Percentiles rank a stretch among this genome's conserved stretches.
phyloP scores from a whole-genome alignment of 2,797 vertebrate genomes.

The Harpagifer antarcticus region DNA sequence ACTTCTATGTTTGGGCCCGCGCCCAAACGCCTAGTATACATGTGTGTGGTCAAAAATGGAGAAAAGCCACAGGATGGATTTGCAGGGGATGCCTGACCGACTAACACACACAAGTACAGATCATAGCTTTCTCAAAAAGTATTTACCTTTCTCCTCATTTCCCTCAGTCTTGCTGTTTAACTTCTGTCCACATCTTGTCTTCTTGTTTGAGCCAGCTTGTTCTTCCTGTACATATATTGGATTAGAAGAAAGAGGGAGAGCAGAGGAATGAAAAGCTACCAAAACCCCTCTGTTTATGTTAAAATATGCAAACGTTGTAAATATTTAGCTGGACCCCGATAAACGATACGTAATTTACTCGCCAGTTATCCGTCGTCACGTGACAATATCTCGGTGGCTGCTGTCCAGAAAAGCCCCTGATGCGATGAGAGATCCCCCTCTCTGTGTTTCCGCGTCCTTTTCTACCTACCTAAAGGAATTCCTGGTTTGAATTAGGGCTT shows the following conservation, averaged over 20 bases:
- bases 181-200: constrained; percentile 13
- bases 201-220: constrained; percentile 30
- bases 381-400: constrained; percentile 74
- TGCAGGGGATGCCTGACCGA: constrained; percentile 45
- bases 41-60: constrained; percentile 56
- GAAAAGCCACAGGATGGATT: constrained; percentile 66
- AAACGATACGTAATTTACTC: constrained; percentile 71
- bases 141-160: constrained; percentile 7
- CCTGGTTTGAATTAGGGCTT: constrained; percentile 78
- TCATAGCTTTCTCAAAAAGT: constrained; percentile 4
- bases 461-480: constrained; percentile 71
- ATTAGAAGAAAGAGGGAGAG: constrained; percentile 39
- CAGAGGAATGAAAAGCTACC: constrained; percentile 54
- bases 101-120: constrained; percentile 42
- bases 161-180: neutral
- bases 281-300: constrained; percentile 64
- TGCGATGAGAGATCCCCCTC: constrained; percentile 71
- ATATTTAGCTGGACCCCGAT: constrained; percentile 65
- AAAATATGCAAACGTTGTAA: constrained; percentile 74
- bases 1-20: constrained; percentile 69
- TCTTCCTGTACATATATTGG: constrained; percentile 39
- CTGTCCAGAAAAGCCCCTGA: constrained; percentile 61
- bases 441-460: constrained; percentile 64
- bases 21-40: constrained; percentile 38
- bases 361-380: constrained; percentile 70